Base-by-base conservation (phyloP, 1,140 invertebrate genomes). In the Ladona fulva region DNA sequence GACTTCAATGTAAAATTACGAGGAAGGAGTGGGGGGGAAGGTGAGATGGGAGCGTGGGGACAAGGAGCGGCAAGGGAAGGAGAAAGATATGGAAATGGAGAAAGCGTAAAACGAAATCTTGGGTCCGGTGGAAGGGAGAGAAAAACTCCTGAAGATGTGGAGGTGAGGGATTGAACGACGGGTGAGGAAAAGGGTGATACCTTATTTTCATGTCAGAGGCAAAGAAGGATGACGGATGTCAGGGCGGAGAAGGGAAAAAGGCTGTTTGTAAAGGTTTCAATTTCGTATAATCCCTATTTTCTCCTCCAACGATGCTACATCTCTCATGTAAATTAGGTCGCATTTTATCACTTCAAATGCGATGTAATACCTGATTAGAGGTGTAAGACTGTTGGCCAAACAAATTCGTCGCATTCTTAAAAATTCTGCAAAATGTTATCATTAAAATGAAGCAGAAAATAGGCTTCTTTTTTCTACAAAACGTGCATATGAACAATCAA, bases 1-100 rank as follows among this genome's bases (percentile, higher is more conserved):
- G 52, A 66, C 52, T 66, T 66, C 52, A 66, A 66, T 66, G 52
- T 66, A 66, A 66, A 66, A 66, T 66, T 66, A 66, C n/a, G 14
- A 66, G 44, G 44, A 19, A 6, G 52, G 52, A 66, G 52, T 37
- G 29, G 29, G 52, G 52, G 52, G 52, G 52, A 52, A 52, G 44
- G 44, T 10, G 44, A 19, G 44, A 52, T 52, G 10, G n/a, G n/a
- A 19, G 44, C 44, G 44, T 52, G 10, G 44, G 44, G 44, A 19
- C 10, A 19, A 19, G 44, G 44, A 52, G 44, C 19, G 10, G 52
- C n/a, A 22, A 52, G 52, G n/a, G 52, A 66, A 22, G 3, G 52
- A 22, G 52, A 5, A 12, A 16, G 52, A 66, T 16, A 66, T 66
- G 52, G 52, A 22, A 66, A 22, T 66, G 52, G 44, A 19, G 19